Base-by-base conservation (phyloP, 1,140 invertebrate genomes). In the Papilio glaucus region DNA sequence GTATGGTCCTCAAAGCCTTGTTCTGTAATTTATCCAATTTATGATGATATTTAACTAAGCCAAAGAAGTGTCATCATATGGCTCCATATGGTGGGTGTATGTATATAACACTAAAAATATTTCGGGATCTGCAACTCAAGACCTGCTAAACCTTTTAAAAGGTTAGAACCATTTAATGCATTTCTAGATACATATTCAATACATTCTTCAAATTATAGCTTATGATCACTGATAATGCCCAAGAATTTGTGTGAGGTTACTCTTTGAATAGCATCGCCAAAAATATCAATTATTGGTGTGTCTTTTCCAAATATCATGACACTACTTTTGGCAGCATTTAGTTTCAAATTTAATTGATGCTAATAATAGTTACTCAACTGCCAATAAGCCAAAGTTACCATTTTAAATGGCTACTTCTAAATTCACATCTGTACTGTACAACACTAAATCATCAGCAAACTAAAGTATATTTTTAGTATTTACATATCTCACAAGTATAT, bases 221-320 rank as follows among this genome's bases (percentile, higher is more conserved):
- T 74, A 0, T 63, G 12, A 24, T 67, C 73, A 26, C 71, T 71
- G 24, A 67, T 21, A 33, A 33, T 33, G 6, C 6, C 29, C 29
- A 33, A 33, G 2, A 77, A 77, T 72, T 73, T 77, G 4, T 73
- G 39, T 33, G 26, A 21, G 8, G 15, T 67, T 33, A 60, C 37
- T 39, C 33, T 62, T 12, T 29, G 49, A 41, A 74, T 71, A 45
- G 21, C 38, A 15, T 45, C 41, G 49, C 42, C 42, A 71, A 63
- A 71, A n/a, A 63, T 15, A 63, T 70, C 24, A 61, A 29, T 61
- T 26, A 33, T 60, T 61, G 63, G 72, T 21, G 49, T 70, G 37
- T 74, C 60, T 74, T 74, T 74, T 24, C 67, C 39, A 29, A 74
- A 71, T 71, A 74, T 74, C 60, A 74, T 49, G 9, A 33, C n/a